Evolutionary conservation across 2,888 invertebrate species (phyloP), one percentile per base, ranked within the genome.

Genomic region (Mythimna albipuncta): DNA sequence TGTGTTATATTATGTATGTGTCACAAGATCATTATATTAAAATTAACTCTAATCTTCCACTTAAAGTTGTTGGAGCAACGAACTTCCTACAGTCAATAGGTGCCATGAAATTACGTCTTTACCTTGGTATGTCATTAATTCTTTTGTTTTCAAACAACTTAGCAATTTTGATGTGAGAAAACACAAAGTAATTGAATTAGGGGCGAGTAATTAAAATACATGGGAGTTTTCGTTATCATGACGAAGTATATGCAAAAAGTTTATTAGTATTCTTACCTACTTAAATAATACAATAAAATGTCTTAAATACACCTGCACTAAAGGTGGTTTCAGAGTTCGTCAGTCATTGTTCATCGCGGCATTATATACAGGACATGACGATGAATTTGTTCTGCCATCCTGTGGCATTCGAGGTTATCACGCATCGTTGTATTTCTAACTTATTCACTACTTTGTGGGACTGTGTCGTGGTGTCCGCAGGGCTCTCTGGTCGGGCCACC

Each of bases 401-500:
- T 65, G 72, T 75, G 77, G 79, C 75, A 77, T 80, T 70, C 68
- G 63, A 73, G 13, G 69, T 75, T 74, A 69, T 82, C 85, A 85
- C 85, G 75, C 72, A 72, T 75, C 66, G 71, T 77, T 79, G 78
- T 66, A 75, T 69, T 75, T 73, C 74, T 55, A 62, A 67, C 68
- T 65, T 57, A 66, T 89, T 82, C 89, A 89, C 50, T 86, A 87
- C 67, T 87, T 87, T 16, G 96, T 96, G 5, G 97, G 97, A 88
- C 97, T 97, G 77, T 97, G 96, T 80, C 96, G 89, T 1, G 97
- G 97, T 2, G 97, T 97, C 83, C 97, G 96, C 10, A 96, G 89
- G 86, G 95, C 96, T 41, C 95, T 75, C 44, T 94, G 95, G 61
- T 96, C 96, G 0, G 97, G 97, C 98, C 98, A 98, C 84, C 97